Conservation (phyloP, 1,140 invertebrate species). For the Radopholus similis region DNA sequence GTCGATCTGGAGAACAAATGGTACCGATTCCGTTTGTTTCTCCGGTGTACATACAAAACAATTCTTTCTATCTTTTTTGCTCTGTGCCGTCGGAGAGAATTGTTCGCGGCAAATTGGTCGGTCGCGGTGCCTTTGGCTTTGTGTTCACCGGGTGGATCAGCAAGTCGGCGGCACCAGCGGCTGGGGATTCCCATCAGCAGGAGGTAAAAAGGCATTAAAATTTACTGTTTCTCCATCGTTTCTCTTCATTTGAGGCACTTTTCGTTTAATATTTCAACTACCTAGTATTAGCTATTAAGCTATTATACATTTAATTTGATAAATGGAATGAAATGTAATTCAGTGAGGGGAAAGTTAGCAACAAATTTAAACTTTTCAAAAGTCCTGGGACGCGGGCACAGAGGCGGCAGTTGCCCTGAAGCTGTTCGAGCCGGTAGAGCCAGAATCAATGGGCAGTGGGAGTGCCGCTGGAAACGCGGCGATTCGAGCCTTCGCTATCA, state of each 20-base stretch:
- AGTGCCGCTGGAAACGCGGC: conserved; percentile 71
- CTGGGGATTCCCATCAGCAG: no score
- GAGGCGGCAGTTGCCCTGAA: conserved; percentile 80
- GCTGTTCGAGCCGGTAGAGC: conserved; percentile 82
- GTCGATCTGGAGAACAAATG: conserved; percentile 70
- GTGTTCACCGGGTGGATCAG: conserved; percentile 74
- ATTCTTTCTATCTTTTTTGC: conserved; percentile 61
- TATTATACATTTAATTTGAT: no score
- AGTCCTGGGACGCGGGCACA: no score
- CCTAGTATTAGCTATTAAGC: no score
- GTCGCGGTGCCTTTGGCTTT: conserved; percentile 92
- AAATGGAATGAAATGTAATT: no score
- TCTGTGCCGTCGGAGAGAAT: conserved; percentile 72
- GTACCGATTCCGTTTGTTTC: not conserved
- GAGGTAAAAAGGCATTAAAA: no score
- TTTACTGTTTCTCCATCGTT: no score
- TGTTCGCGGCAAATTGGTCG: conserved; percentile 74
- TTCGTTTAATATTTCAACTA: no score
- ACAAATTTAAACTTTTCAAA: no score
- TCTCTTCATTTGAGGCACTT: no score
- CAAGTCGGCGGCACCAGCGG: no score
- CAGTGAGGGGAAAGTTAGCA: no score
- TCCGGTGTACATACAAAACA: not conserved
- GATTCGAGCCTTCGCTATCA: conserved; percentile 70
- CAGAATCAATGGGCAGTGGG: conserved; percentile 62